Conservation (phyloP, 2,797 vertebrate species). For the Spondyliosoma cantharus region DNA sequence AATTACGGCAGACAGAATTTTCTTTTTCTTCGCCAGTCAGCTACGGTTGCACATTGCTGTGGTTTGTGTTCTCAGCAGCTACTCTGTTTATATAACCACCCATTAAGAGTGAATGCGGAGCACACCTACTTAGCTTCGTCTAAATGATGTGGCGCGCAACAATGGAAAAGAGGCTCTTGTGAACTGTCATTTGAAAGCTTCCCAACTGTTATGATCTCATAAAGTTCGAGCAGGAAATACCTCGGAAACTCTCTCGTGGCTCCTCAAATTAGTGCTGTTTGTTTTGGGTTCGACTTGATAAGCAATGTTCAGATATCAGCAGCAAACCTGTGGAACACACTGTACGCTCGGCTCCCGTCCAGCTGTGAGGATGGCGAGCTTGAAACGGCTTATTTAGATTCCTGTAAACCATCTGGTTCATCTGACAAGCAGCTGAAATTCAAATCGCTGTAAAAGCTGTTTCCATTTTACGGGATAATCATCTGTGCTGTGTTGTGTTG, state of each 20-base stretch:
- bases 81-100: constrained; percentile 23
- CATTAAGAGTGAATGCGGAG: background rate
- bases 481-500: constrained; percentile 33
- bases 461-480: constrained; percentile 59
- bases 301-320: background rate
- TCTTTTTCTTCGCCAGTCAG: constrained; percentile 16
- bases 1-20: constrained; percentile 28
- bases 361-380: constrained; percentile 3
- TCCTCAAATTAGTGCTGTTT: constrained; percentile 10
- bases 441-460: constrained; percentile 57
- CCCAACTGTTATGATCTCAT: constrained; percentile 35
- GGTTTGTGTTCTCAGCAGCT: constrained; percentile 31
- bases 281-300: constrained; percentile 13
- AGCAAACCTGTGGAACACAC: constrained; percentile 21
- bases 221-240: constrained; percentile 16
- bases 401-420: constrained; percentile 61
- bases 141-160: constrained; percentile 10
- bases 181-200: constrained; percentile 35
- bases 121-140: background rate
- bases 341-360: constrained; percentile 32
- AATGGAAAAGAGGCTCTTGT: constrained; percentile 26
- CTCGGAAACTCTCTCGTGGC: background rate
- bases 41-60: constrained; percentile 13
- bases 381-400: constrained; percentile 35
- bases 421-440: constrained; percentile 53